phyloP scores from a whole-genome alignment of 2,113 vertebrate genomes.

The Eurypyga helias region DNA sequence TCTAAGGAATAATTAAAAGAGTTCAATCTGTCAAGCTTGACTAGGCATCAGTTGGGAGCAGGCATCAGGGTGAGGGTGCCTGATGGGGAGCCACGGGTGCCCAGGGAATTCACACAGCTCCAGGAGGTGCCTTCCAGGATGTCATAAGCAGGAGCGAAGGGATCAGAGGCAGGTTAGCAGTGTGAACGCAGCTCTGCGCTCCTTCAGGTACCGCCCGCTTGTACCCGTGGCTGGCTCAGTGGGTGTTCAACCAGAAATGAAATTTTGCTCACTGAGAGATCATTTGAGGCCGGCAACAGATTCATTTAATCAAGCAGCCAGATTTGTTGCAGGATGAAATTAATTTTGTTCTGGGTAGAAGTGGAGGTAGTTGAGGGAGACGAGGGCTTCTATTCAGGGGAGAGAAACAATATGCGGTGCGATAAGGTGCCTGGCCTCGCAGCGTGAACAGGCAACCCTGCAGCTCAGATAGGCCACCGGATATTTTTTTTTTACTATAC shows the following conservation, averaged over 20 bases:
- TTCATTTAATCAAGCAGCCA: constrained; percentile 29
- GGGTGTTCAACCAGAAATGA: constrained; percentile 21
- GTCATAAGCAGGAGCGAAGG: background rate
- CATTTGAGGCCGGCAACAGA: background rate
- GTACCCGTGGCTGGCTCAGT: background rate
- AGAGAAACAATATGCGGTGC: background rate
- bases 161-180: background rate
- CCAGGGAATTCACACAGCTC: background rate
- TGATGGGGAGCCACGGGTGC: background rate
- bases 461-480: constrained; percentile 11
- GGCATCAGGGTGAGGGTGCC: too few relatives aligned
- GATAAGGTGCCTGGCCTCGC: background rate
- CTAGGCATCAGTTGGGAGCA: background rate
- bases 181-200: background rate
- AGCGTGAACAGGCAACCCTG: background rate
- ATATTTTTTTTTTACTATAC: background rate
- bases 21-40: constrained; percentile 3
- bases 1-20: constrained; percentile 20
- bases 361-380: constrained; percentile 13
- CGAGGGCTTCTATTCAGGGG: background rate
- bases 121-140: background rate
- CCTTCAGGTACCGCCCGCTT: background rate
- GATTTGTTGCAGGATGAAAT: constrained; percentile 27
- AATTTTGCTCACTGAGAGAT: background rate
- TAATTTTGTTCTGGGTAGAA: constrained; percentile 44